phyloP scores from a whole-genome alignment of 92 coral and sea anemone genomes.

The Pocillopora meandrina region DNA sequence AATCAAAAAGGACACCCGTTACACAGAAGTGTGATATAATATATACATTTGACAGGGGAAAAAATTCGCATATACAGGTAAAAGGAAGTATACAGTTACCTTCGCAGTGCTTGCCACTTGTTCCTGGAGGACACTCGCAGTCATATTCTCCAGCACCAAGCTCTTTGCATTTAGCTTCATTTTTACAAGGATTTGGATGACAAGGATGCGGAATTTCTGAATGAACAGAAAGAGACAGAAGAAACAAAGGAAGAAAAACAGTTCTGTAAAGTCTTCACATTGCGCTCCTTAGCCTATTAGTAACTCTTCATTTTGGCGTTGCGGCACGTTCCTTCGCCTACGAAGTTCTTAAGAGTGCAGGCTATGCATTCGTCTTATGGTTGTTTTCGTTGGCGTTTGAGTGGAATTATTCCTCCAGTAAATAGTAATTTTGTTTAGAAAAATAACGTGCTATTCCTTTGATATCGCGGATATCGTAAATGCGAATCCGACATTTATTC shows the following conservation, averaged over 20 bases:
- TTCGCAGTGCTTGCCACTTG: conserved; percentile 88
- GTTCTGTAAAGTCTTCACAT: background rate
- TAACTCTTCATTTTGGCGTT: too few species aligned
- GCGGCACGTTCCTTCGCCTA: background rate
- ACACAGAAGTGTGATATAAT: background rate
- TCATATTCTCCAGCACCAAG: conserved; percentile 84
- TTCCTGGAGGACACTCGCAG: conserved; percentile 82
- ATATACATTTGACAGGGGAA: background rate
- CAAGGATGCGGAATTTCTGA: conserved; percentile 95
- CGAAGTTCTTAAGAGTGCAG: too few species aligned
- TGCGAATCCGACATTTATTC: too few species aligned
- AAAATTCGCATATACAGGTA: too few species aligned
- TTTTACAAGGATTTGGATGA: conserved; percentile 96
- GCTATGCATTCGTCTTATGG: too few species aligned
- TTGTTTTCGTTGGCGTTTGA: too few species aligned
- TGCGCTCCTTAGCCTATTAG: too few species aligned
- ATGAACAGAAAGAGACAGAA: background rate
- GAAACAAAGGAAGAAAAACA: background rate
- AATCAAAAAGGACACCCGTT: too few species aligned
- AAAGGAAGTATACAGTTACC: conserved; percentile 29
- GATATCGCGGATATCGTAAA: too few species aligned
- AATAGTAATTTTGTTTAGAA: too few species aligned
- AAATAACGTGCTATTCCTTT: too few species aligned
- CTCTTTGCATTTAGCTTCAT: conserved; percentile 84
- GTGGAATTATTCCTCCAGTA: too few species aligned